phyloP scores from a whole-genome alignment of 2,888 invertebrate species.

The Parnassius mnemosyne region DNA sequence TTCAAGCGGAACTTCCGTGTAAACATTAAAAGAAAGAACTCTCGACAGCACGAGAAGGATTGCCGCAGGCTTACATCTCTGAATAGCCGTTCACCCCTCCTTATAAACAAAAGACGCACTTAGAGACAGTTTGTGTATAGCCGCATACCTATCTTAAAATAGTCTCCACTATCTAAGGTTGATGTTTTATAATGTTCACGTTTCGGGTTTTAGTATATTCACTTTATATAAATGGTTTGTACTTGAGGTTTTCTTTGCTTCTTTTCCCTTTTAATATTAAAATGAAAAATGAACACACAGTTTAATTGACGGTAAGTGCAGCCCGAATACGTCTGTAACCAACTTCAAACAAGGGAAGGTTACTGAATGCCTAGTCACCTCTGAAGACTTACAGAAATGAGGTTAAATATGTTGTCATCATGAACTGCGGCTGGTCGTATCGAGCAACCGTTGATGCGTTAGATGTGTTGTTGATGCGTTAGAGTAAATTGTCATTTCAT shows the following conservation, averaged over 20 bases:
- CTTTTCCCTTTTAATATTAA: too few relatives aligned
- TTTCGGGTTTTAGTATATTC: constrained; percentile 38
- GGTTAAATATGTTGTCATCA: too few relatives aligned
- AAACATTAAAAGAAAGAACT: constrained; percentile 42
- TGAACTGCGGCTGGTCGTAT: too few relatives aligned
- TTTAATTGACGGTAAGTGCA: too few relatives aligned
- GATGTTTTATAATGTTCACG: constrained; percentile 37
- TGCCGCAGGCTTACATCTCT: constrained; percentile 48
- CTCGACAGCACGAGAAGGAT: constrained; percentile 45
- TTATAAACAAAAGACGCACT: constrained; percentile 69
- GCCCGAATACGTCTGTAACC: too few relatives aligned
- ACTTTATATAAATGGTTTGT: constrained; percentile 31
- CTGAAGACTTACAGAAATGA: too few relatives aligned
- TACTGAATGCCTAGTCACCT: too few relatives aligned
- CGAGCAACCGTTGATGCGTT: too few relatives aligned
- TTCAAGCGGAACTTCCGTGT: constrained; percentile 30
- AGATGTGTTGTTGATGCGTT: too few relatives aligned
- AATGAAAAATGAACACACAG: too few relatives aligned
- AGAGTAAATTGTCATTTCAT: too few relatives aligned
- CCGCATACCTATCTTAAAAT: constrained; percentile 65
- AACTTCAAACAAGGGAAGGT: too few relatives aligned
- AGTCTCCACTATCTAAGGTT: constrained; percentile 41
- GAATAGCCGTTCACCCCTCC: constrained; percentile 62
- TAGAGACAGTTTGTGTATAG: constrained; percentile 53
- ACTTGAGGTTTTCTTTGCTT: constrained; percentile 5